phyloP scores from a whole-genome alignment of 2,113 vertebrate genomes.

The Nicator chloris region DNA sequence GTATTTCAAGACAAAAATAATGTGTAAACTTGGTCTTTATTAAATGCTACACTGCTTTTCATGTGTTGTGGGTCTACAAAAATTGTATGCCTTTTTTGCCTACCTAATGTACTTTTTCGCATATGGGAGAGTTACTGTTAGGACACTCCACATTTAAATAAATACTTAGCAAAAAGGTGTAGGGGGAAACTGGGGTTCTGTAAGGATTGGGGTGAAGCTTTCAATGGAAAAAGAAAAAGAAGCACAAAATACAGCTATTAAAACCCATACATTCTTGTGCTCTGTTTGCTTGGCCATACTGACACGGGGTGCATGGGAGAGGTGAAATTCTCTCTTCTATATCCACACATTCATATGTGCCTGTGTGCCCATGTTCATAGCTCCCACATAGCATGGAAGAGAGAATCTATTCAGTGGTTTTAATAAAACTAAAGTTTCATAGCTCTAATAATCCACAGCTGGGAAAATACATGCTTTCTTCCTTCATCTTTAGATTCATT shows the following conservation, averaged over 20 bases:
- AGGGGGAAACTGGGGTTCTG: not conserved
- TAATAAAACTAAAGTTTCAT: constrained; percentile 17
- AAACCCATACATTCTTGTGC: not conserved
- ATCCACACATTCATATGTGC: not conserved
- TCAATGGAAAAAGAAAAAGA: not conserved
- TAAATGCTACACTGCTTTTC: not conserved
- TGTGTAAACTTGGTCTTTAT: not conserved
- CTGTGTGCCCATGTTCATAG: not conserved
- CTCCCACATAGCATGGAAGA: not conserved
- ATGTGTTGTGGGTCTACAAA: not conserved
- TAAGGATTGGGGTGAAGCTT: not conserved
- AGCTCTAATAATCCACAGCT: constrained; percentile 1
- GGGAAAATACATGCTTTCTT: not conserved
- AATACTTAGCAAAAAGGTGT: not conserved
- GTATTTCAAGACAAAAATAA: not conserved
- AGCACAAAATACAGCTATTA: not conserved
- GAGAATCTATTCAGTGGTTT: not conserved
- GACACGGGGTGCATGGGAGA: not conserved
- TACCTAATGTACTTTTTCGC: not conserved
- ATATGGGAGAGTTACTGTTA: not conserved
- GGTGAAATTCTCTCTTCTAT: not conserved
- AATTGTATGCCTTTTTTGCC: not conserved
- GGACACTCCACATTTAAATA: not conserved
- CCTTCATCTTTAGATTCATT: constrained; percentile 19
- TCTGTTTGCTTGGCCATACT: not conserved